A percentile compares a stretch with the other conserved stretches of the same genome.
Evolutionary conservation across 1,140 invertebrate species (phyloP).

Genomic region (Nymphalis io): DNA sequence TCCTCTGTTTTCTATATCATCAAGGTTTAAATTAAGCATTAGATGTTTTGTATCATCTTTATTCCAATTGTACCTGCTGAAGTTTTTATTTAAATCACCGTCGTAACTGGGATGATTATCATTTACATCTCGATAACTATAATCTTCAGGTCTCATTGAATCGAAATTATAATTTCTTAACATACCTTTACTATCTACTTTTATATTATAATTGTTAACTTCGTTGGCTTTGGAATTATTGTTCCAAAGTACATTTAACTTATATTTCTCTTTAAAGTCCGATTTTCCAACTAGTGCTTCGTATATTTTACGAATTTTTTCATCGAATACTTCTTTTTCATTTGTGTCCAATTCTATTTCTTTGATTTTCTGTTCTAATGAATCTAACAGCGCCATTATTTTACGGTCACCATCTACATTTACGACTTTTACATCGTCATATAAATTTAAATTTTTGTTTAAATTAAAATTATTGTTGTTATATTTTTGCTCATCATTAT

Average conservation of each 20-base stretch:
- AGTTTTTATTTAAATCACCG: not conserved
- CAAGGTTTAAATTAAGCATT: not conserved
- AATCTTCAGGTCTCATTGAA: not conserved
- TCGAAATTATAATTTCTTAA: slow-evolving; percentile 3
- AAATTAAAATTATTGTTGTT: slow-evolving; percentile 13
- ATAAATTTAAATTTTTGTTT: not conserved
- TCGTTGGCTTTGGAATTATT: not conserved
- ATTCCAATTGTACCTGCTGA: not conserved
- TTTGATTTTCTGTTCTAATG: slow-evolving; percentile 37
- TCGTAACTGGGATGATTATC: not conserved
- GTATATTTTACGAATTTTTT: slow-evolving; percentile 38
- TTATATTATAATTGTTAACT: not conserved
- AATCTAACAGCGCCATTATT: slow-evolving; percentile 34
- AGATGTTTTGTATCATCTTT: not conserved
- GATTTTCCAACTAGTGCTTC: slow-evolving; percentile 21
- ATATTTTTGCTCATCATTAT: not conserved
- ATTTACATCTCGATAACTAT: not conserved
- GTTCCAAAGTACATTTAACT: not conserved
- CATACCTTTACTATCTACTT: not conserved
- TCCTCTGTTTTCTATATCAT: slow-evolving; percentile 15
- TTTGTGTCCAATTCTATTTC: slow-evolving; percentile 33
- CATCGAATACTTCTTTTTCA: slow-evolving; percentile 39
- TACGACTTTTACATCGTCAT: not conserved
- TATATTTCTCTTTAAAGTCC: slow-evolving; percentile 16
- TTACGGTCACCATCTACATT: slow-evolving; percentile 15